Evolutionary conservation across 2,113 vertebrate genomes (phyloP).

Genomic region (Heterochromis multidens): DNA sequence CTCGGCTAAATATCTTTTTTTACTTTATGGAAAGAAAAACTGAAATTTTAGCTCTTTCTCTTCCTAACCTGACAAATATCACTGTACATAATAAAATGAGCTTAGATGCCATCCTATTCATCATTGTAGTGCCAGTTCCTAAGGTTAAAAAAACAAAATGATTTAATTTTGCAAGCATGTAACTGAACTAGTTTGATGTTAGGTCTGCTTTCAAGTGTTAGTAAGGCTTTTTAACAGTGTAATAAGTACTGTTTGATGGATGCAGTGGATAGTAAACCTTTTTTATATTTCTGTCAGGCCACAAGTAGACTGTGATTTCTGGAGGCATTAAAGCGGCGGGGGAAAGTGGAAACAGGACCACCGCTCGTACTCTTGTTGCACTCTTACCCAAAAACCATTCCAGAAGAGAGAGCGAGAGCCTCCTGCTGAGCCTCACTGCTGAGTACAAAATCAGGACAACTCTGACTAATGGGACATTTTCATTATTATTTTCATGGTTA

Average conservation of each 20-base stretch:
- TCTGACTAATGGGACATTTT: neutral
- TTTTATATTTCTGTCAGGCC: constrained; percentile 5
- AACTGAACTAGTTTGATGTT: neutral
- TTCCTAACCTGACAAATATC: neutral
- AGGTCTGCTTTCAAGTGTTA: neutral
- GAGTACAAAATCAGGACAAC: neutral
- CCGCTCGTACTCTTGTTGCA: neutral
- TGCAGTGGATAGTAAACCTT: neutral
- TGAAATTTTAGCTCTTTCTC: neutral
- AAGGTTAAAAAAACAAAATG: neutral
- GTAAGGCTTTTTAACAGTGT: neutral
- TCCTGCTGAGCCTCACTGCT: neutral
- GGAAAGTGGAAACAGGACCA: neutral
- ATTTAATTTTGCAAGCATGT: neutral
- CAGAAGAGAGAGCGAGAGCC: neutral
- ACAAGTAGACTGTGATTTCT: neutral
- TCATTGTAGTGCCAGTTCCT: neutral
- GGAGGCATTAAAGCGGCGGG: neutral
- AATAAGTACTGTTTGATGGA: neutral
- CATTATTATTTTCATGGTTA: neutral
- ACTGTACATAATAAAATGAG: neutral
- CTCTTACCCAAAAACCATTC: constrained; percentile 2
- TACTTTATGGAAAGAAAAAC: neutral
- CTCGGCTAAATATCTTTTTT: neutral
- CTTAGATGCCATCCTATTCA: neutral